Conservation (phyloP, 1,140 invertebrate species). For the Zaprionus vittiger region DNA sequence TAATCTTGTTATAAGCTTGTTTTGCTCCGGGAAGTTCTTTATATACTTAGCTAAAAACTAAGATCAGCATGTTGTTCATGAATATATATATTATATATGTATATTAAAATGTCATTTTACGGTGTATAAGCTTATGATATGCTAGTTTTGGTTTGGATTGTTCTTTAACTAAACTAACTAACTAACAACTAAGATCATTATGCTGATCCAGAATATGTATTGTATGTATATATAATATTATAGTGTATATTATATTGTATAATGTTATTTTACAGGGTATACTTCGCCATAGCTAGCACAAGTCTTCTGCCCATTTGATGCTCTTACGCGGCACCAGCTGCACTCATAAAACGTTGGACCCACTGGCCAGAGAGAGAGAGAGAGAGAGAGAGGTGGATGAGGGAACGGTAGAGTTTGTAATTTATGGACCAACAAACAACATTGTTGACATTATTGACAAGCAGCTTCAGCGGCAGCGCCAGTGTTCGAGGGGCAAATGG, state of each 20-base stretch:
- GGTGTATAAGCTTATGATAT: too few species aligned
- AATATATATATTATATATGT: too few species aligned
- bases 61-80: too few species aligned
- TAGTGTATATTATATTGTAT: background rate
- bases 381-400: background rate
- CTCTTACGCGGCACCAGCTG: conserved; percentile 58
- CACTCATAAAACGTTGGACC: conserved; percentile 63
- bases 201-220: background rate
- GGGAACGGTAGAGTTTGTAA: conserved; percentile 51
- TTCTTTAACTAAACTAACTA: background rate
- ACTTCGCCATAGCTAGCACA: background rate
- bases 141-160: too few species aligned
- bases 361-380: conserved; percentile 14
- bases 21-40: too few species aligned
- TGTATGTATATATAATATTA: background rate
- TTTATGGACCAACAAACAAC: conserved; percentile 79
- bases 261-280: conserved; percentile 20
- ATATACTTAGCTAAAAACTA: too few species aligned
- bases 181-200: background rate
- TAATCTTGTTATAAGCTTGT: too few species aligned
- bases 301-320: background rate
- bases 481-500: conserved; percentile 10
- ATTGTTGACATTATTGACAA: conserved; percentile 80
- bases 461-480: conserved; percentile 24
- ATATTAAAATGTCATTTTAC: too few species aligned